Conservation (phyloP, 2,113 vertebrate species). For the Perca flavescens region DNA sequence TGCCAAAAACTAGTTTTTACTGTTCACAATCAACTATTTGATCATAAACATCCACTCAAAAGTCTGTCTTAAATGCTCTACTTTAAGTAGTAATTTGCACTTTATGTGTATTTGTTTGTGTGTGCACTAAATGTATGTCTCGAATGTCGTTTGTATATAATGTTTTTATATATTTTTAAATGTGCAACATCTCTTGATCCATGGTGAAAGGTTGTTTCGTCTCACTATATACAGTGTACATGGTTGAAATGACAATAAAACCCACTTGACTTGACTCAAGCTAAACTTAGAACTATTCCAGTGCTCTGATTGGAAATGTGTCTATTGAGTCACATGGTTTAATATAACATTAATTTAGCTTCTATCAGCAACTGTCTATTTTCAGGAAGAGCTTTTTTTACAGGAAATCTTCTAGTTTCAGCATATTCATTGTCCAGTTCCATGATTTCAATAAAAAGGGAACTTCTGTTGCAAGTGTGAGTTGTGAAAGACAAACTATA, state of each 20-base stretch:
- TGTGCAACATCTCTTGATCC: too few species aligned
- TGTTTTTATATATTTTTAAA: too few species aligned
- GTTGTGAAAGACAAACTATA: neutral
- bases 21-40: neutral
- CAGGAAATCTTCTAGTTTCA: constrained; percentile 64
- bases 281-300: neutral
- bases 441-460: constrained; percentile 67
- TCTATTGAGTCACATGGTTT: neutral
- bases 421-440: constrained; percentile 35
- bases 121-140: too few species aligned
- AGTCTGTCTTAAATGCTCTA: too few species aligned
- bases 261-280: neutral
- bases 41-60: neutral
- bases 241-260: too few species aligned
- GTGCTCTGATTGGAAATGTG: neutral
- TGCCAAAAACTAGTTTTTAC: neutral
- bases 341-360: neutral
- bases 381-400: constrained; percentile 13
- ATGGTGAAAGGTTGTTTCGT: too few species aligned
- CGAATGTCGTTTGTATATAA: too few species aligned
- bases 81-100: too few species aligned
- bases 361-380: constrained; percentile 45
- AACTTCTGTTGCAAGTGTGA: constrained; percentile 44
- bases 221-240: too few species aligned
- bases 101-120: too few species aligned